phyloP scores from a whole-genome alignment of 2,888 invertebrate species.

The Molanna angustata region DNA sequence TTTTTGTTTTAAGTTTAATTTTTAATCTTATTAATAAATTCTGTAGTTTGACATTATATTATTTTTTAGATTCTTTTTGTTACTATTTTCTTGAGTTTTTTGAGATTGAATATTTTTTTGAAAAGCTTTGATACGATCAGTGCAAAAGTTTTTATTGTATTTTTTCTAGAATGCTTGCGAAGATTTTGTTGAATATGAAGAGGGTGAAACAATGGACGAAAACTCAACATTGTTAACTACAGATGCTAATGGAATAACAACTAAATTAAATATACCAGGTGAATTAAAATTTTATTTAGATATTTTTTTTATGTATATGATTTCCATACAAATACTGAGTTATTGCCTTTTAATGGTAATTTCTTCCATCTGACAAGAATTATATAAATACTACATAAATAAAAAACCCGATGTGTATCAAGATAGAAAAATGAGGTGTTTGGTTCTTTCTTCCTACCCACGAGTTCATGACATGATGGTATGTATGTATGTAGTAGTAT shows the following conservation, averaged over 20 bases:
- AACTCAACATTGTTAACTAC: constrained; percentile 50
- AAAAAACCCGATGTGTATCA: no score
- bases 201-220: constrained; percentile 46
- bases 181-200: constrained; percentile 48
- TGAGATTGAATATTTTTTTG: background rate
- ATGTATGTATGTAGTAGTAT: no score
- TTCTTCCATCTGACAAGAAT: no score
- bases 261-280: constrained; percentile 45
- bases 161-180: constrained; percentile 47
- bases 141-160: background rate
- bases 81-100: background rate
- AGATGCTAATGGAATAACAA: no score
- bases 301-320: no score
- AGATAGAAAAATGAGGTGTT: no score
- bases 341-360: no score
- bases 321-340: no score
- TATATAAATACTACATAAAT: no score
- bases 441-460: no score
- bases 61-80: background rate
- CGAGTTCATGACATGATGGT: no score
- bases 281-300: constrained; percentile 28
- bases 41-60: background rate
- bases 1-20: constrained; percentile 3
- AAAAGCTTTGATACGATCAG: background rate
- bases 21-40: constrained; percentile 1